Conservation (phyloP, 2,888 invertebrate genomes). For the Pyrocoelia pectoralis region DNA sequence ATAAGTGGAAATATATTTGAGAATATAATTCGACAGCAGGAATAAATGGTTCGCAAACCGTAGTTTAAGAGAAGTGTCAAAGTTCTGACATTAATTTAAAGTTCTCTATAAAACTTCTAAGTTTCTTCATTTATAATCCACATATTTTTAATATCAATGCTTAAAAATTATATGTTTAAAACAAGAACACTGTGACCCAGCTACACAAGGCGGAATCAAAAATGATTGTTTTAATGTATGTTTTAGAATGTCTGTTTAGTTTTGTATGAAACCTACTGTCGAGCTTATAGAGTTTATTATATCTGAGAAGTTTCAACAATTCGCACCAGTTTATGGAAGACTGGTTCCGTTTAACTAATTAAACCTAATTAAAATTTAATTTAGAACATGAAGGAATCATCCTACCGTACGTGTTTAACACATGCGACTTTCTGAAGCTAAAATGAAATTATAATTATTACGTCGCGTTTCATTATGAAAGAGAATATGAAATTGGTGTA, state of each 20-base stretch:
- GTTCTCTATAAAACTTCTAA: constrained; percentile 13
- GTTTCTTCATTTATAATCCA: constrained; percentile 9
- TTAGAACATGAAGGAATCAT: constrained; percentile 45
- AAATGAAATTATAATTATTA: constrained; percentile 32
- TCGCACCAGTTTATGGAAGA: constrained; percentile 37
- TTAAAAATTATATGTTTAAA: background rate
- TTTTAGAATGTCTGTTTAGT: constrained; percentile 21
- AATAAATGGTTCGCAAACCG: constrained; percentile 11
- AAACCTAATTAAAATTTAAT: constrained; percentile 49
- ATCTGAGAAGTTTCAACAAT: constrained; percentile 37
- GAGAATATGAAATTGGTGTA: constrained; percentile 23
- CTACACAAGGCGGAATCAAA: background rate
- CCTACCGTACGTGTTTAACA: constrained; percentile 38
- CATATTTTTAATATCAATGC: constrained; percentile 6
- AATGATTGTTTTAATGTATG: constrained; percentile 6
- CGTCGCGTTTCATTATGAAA: constrained; percentile 24
- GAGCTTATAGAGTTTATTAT: constrained; percentile 33
- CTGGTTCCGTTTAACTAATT: constrained; percentile 45
- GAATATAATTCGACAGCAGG: constrained; percentile 11
- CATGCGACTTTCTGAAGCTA: constrained; percentile 35
- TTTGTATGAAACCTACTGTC: constrained; percentile 31
- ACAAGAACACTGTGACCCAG: background rate
- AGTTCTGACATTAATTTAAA: constrained; percentile 12
- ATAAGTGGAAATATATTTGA: constrained; percentile 11
- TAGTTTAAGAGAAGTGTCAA: constrained; percentile 14